phyloP scores from a whole-genome alignment of 2,113 vertebrate genomes.

The Phyllostomus hastatus region DNA sequence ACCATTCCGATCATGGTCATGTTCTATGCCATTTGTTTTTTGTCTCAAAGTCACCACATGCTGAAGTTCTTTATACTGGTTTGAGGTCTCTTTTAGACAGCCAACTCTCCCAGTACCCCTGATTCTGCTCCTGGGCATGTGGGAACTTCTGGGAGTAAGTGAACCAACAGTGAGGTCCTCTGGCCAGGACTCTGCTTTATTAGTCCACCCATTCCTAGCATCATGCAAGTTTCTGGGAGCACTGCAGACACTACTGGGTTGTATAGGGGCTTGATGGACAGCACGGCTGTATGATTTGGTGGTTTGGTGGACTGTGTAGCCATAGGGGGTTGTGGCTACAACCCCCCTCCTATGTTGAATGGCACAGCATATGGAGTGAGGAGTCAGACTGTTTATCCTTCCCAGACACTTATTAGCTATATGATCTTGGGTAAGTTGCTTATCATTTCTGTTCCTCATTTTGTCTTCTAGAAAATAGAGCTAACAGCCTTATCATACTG shows the following conservation, averaged over 20 bases:
- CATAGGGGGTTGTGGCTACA: background rate
- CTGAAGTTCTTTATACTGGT: background rate
- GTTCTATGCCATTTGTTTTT: background rate
- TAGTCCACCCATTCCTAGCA: background rate
- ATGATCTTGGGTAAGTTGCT: background rate
- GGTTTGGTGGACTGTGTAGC: background rate
- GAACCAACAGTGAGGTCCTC: background rate
- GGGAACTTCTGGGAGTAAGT: background rate
- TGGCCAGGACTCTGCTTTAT: background rate
- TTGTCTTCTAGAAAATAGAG: background rate
- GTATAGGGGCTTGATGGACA: no score
- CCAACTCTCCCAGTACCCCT: background rate
- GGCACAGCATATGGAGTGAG: background rate
- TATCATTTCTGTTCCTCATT: background rate
- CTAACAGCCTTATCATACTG: background rate
- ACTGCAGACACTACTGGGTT: background rate
- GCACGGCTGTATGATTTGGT: background rate
- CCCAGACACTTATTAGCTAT: background rate
- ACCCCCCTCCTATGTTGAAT: no score
- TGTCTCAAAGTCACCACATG: background rate
- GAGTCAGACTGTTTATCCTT: background rate
- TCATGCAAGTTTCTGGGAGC: background rate
- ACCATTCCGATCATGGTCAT: background rate
- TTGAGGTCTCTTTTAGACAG: background rate
- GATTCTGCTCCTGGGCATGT: background rate